Evolutionary conservation across 2,113 vertebrate genomes (phyloP), one percentile per base, ranked within the genome.

Genomic region (Mystacornis crossleyi): DNA sequence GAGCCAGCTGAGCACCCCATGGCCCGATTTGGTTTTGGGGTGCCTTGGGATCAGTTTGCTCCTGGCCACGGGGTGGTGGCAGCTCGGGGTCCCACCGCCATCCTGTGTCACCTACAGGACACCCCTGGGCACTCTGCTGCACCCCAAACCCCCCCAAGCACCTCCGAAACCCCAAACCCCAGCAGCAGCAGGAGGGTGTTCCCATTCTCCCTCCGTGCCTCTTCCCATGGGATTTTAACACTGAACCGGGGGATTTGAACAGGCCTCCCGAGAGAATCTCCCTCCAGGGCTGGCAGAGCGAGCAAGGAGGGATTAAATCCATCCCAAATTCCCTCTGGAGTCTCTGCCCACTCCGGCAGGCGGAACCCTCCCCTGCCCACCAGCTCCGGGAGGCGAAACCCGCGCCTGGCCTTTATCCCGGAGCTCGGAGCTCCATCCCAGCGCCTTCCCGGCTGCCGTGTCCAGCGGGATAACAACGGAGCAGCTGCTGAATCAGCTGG

Each of bases 161-260:
- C 34, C 69, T 24, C 60, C 48, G 38, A n/a, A 73, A 18, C 4
- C 19, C 18, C 78, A 69, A 10, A 38, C 4, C 2, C 18, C 53
- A 45, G 4, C 33, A 57, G 89, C 47, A 86, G 31, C 36, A 57
- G 26, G 31, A 25, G 6, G 7, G 13, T 4, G 7, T 8, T 18
- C n/a, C 45, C 6, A 2, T 26, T 20, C 9, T 21, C n/a, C 6
- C 12, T n/a, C 73, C 0, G 0, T 15, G 12, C 51, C 47, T 67
- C 25, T 23, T 61, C 28, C 38, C 67, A 1, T 0, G 1, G 69
- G 33, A 75, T 51, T 47, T 34, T 9, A 15, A 7, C 40, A 14
- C 38, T 6, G 31, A 16, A 12, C n/a, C 67, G 1, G 0, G 0
- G 58, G 33, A 72, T 61, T 38, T 38, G 7, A 23, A 9, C 55